Evolutionary conservation across 2,113 vertebrate species (phyloP).

Genomic region (Poeciliopsis retropinna): DNA sequence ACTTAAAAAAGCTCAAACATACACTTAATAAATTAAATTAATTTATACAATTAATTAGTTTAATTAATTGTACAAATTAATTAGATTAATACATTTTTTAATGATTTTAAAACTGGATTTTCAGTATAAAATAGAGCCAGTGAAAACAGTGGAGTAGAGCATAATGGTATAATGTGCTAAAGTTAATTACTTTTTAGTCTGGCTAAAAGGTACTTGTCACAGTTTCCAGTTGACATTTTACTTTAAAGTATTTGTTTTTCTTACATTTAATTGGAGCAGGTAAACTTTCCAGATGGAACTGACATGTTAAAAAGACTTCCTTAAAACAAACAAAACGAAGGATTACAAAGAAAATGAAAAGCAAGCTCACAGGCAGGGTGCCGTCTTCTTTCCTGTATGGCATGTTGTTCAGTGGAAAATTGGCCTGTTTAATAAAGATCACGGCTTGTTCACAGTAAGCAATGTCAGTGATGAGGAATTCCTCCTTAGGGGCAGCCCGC

Average conservation of each 20-base stretch:
- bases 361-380: conserved; percentile 81
- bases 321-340: not conserved
- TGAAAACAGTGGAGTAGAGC: not conserved
- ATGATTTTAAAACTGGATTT: not conserved
- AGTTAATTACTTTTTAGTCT: not conserved
- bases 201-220: not conserved
- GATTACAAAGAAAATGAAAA: not conserved
- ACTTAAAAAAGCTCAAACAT: not conserved
- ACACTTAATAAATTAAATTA: too few species aligned
- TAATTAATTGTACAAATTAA: too few species aligned
- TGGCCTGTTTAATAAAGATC: conserved; percentile 81
- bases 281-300: not conserved
- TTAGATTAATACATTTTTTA: not conserved
- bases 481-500: conserved; percentile 67
- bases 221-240: not conserved
- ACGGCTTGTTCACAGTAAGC: conserved; percentile 90
- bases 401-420: conserved; percentile 62
- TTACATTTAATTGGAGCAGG: not conserved
- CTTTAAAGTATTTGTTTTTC: not conserved
- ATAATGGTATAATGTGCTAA: not conserved
- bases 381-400: conserved; percentile 78
- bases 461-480: conserved; percentile 84
- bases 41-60: too few species aligned
- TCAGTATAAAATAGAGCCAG: not conserved
- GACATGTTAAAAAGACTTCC: not conserved